Base-by-base conservation (phyloP, 2,113 vertebrate genomes). In the Chaetorhynchus papuensis region DNA sequence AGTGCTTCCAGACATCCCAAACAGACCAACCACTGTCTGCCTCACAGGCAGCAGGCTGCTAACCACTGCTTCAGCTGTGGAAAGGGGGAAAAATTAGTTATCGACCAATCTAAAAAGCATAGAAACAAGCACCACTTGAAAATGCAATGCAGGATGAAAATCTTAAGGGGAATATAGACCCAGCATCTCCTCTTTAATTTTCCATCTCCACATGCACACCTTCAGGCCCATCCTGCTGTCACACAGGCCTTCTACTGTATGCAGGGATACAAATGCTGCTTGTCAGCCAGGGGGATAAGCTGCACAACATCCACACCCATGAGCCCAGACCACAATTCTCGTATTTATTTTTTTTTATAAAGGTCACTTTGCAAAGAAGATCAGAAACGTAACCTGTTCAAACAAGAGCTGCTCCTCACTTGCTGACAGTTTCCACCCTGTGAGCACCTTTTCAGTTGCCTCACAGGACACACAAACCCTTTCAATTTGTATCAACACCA, bases 391-490 rank as follows among this genome's bases (percentile, higher is more conserved):
- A 87, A 52, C 19, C 30, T 39, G 37, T 16, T 42, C 59, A 16
- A 53, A 12, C 10, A 76, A 53, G 35, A 91, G 56, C 56, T 33
- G 7, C 9, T 88, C 49, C n/a, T 80, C 3, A 1, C 45, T 28
- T 68, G 21, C 45, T 2, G 1, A 42, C 1, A 1, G 24, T n/a
- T 76, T 24, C 57, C 69, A 19, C 27, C 65, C 63, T 61, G 45
- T 3, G 8, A 54, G 22, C 12, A 71, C 19, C 9, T 82, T 71
- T 66, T 16, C 24, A 52, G 30, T 2, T 61, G 10, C 31, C 50
- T 41, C 39, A 44, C 11, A 65, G 24, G 53, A 35, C 4, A 22
- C 2, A 1, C 0, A 0, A 28, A 41, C 12, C 3, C 6, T 41
- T 71, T 70, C 27, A 42, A 60, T 35, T 64, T 64, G 6, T 31